A percentile compares a stretch with the other conserved stretches of the same genome.
phyloP scores from a whole-genome alignment of 2,888 invertebrate genomes.

The Autographa pulchrina region DNA sequence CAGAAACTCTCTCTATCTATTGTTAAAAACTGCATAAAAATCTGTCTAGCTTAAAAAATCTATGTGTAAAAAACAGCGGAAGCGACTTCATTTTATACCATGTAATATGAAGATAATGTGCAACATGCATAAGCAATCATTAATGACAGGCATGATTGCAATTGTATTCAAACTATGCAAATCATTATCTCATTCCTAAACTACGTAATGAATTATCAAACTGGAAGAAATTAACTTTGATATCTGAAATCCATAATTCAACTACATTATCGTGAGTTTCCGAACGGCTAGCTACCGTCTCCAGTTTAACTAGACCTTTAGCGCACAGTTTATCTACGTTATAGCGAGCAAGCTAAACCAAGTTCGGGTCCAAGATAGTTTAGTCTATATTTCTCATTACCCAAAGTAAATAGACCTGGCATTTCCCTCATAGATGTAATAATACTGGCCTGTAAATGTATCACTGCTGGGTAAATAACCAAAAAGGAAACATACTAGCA shows the following conservation, averaged over 20 bases:
- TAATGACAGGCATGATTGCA: no score
- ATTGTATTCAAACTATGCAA: background rate
- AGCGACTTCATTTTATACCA: no score
- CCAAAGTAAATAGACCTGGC: constrained; percentile 66
- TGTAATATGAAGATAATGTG: no score
- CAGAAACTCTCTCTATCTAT: no score
- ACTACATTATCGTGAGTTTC: constrained; percentile 82
- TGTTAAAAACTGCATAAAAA: no score
- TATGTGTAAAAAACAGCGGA: no score
- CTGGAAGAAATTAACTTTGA: constrained; percentile 66
- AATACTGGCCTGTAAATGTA: no score
- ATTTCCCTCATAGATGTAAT: constrained; percentile 30
- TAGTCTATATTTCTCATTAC: constrained; percentile 59
- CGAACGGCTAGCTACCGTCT: constrained; percentile 72
- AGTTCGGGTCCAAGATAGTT: constrained; percentile 56
- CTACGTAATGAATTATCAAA: constrained; percentile 47
- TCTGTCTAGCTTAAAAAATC: no score
- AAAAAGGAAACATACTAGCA: no score
- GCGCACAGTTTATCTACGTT: constrained; percentile 44
- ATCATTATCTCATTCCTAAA: constrained; percentile 14
- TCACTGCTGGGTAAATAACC: no score
- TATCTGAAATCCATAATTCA: constrained; percentile 77
- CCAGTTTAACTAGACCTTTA: constrained; percentile 68
- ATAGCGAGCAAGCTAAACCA: constrained; percentile 42
- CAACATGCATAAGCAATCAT: no score